Evolutionary conservation across 2,888 invertebrate genomes (phyloP), one percentile per base, ranked within the genome.

Genomic region (Artemia sinica): DNA sequence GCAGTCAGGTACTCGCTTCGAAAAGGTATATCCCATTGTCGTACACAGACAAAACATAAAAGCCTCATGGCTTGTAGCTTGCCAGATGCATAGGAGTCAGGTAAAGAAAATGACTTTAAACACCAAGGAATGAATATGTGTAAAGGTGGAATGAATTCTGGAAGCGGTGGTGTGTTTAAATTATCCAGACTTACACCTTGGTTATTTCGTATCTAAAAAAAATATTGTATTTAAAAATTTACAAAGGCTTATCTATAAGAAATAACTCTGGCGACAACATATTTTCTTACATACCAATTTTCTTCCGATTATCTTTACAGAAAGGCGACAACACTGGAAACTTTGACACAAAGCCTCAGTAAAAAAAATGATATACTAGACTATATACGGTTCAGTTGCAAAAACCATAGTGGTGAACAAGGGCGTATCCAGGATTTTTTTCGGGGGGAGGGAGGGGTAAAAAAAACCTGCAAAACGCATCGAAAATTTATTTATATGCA

Each of bases 61-160:
- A 96, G 79, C 74, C 91, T 86, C 74, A 91, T 84, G 0, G 95
- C 94, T 74, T 86, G 84, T 70, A 95, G 79, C 79, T 91, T 92
- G 69, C 95, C 95, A 70, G 79, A 77, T 75, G 84, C 87, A 79
- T 86, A 91, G 63, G 84, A 78, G 71, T 81, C 83, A 12, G 88
- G 85, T 73, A 92, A 79, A n/a, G 84, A 82, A 68, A 91, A 81
- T 67, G 85, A 84, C 82, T 84, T 75, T 11, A 94, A 91, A 77
- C 95, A 91, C 95, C 95, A 96, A 18, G 94, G 91, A 66, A 92
- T 85, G 74, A 94, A 87, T 72, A 93, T 82, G 72, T 89, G 87
- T 74, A 93, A 81, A 0, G 95, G 95, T 68, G 91, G 91, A 72
- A 89, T 84, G 68, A 88, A 79, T 71, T 85, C 84, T 2, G 89